Evolutionary conservation across 2,888 invertebrate species (phyloP).

Genomic region (Catocala sponsa): DNA sequence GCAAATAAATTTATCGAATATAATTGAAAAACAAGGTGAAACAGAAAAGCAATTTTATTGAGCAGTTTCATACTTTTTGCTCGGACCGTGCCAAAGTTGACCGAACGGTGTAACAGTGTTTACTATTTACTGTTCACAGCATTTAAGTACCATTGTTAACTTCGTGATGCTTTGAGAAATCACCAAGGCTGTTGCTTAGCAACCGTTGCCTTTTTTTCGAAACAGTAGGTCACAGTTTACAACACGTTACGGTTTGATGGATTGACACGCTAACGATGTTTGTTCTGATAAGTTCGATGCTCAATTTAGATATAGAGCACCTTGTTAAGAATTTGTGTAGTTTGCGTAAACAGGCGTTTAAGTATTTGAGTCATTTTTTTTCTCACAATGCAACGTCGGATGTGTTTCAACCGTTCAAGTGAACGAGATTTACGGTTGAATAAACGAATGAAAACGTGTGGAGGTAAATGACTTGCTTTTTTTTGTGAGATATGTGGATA

Average conservation of each 20-base stretch:
- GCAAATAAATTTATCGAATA: not conserved
- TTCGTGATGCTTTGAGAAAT: slow-evolving; percentile 65
- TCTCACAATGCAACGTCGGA: not conserved
- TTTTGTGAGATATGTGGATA: too few species aligned
- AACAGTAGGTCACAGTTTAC: slow-evolving; percentile 74
- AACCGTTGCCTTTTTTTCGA: slow-evolving; percentile 60
- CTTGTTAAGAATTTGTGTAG: slow-evolving; percentile 21
- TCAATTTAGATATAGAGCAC: slow-evolving; percentile 37
- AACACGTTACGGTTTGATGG: slow-evolving; percentile 73
- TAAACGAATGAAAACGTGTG: too few species aligned
- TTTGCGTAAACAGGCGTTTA: slow-evolving; percentile 14
- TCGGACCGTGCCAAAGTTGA: slow-evolving; percentile 11
- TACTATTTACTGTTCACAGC: slow-evolving; percentile 27
- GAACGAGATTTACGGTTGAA: too few species aligned
- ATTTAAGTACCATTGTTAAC: slow-evolving; percentile 56
- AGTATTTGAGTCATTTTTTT: not conserved
- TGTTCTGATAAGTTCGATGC: slow-evolving; percentile 54
- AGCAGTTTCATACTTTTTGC: slow-evolving; percentile 21
- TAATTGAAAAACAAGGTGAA: slow-evolving; percentile 6
- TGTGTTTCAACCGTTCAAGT: not conserved
- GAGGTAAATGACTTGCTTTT: too few species aligned
- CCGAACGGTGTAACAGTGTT: slow-evolving; percentile 30
- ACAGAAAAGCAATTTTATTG: slow-evolving; percentile 17
- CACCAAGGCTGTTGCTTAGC: slow-evolving; percentile 68
- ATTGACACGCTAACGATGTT: slow-evolving; percentile 66